Evolutionary conservation across 2,888 invertebrate species (phyloP), one percentile per base, ranked within the genome.

Genomic region (Ennomos fuscantarius): DNA sequence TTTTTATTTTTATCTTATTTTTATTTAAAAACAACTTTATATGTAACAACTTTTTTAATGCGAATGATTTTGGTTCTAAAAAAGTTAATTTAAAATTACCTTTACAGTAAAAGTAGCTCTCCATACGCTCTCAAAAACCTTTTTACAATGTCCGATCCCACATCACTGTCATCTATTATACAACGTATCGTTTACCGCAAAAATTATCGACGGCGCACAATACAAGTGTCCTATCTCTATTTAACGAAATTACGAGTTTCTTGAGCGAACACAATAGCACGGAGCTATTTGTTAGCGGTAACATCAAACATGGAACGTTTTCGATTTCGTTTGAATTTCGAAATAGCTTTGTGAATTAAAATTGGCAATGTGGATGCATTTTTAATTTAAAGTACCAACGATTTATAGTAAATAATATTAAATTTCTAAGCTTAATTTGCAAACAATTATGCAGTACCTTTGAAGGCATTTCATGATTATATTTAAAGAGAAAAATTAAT

Each of bases 171-270:
- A 80, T 1, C 81, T 62, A 84, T 91, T 89, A 87, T 89, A 70
- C 79, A n/a, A 77, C 84, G 89, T 89, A 91, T 91, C 90, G 80
- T 71, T 91, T 89, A 91, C 91, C 91, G 86, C 91, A 92, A 79
- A 90, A 89, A 90, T 89, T 88, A 89, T 88, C 84, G 78, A 76
- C 78, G 65, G 50, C 69, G 73, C 68, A 89, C 87, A 89, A 89
- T 85, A 73, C 76, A 65, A 60, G 68, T 72, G 70, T 78, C 49
- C 86, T 80, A 79, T 86, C 85, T 89, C 86, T 82, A 87, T 90
- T 88, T 89, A 89, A 89, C 88, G 77, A 88, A 89, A 89, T 90
- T 89, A 90, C 84, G 77, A 80, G 79, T 78, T 78, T 82, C 70
- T 74, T 73, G 75, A 72, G 65, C 74, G 72, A 39, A 31, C 54